Base-by-base conservation (phyloP, 2,888 invertebrate species). In the Lasius fuliginosus region DNA sequence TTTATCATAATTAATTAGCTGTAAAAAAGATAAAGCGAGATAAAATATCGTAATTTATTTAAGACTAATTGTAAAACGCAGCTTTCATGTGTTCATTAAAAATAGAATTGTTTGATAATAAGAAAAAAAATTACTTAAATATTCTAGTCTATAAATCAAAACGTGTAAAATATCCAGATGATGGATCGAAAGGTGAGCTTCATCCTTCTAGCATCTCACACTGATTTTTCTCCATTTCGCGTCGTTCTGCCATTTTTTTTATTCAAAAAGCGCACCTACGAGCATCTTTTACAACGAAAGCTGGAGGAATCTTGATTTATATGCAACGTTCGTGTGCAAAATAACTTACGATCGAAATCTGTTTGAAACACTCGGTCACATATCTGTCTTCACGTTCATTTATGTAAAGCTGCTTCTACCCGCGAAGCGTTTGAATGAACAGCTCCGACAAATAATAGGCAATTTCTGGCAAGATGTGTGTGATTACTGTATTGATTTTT, bases 221-320 rank as follows among this genome's bases (percentile, higher is more conserved):
- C n/a, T 60, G 0, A 8, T 46, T 36, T 71, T n/a, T 36, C 33
- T 46, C 64, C 53, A 36, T 71, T 40, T 36, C 23, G n/a, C 33
- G 53, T 53, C 62, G 23, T 36, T 77, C 36, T 53, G 18, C 15
- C 46, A 40, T 84, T 86, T 83, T 83, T 82, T 56, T n/a, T 40
- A 83, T 84, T 88, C 68, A 46, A 56, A 64, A 86, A 88, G 76
- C 68, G 79, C 56, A 81, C 74, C 33, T 53, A 85, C 76, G 40
- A 71, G 60, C 84, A 82, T 83, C 83, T 58, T 85, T 33, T 62
- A 76, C 82, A 69, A 46, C 65, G 87, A 76, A 74, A 85, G 87
- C 83, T 82, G 84, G 89, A 84, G 77, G 76, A 90, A 87, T 69
- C 82, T 86, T 92, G 93, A 92, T 93, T 93, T 94, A 93, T 94